Percentiles rank a stretch among this genome's conserved stretches.
These are phyloP conservation scores for Noturus placidus DNA, from an alignment of 2,113 vertebrate species.

Conservation along the genomic window DNA sequence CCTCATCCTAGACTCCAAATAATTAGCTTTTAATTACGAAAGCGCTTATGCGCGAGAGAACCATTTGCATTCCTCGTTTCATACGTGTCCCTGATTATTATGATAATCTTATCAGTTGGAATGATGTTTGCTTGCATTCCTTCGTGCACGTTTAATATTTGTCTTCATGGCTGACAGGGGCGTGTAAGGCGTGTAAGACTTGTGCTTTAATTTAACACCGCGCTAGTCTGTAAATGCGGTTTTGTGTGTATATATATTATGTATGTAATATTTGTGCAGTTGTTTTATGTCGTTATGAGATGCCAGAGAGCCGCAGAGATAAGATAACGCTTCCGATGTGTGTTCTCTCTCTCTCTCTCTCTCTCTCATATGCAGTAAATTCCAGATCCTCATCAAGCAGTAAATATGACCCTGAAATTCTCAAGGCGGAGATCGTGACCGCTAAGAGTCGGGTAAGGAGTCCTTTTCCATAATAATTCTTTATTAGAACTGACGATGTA, in stretches of 20 bases:
- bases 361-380: slow-evolving; percentile 76
- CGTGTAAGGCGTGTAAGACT: neutral
- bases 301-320: slow-evolving; percentile 25
- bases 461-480: neutral
- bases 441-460: slow-evolving; percentile 92
- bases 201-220: neutral
- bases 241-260: no score
- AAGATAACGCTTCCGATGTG: slow-evolving; percentile 49
- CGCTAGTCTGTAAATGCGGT: neutral
- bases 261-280: neutral
- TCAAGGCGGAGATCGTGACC: slow-evolving; percentile 96
- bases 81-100: slow-evolving; percentile 12
- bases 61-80: neutral
- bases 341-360: slow-evolving; percentile 11
- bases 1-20: neutral
- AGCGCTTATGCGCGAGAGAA: neutral
- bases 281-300: slow-evolving; percentile 18
- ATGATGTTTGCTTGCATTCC: slow-evolving; percentile 22
- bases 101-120: slow-evolving; percentile 8
- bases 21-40: neutral
- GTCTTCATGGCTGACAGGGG: neutral
- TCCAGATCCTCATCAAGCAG: slow-evolving; percentile 93
- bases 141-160: neutral
- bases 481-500: neutral
- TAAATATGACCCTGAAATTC: slow-evolving; percentile 97